A percentile compares a stretch with the other conserved stretches of the same genome.
Conservation (phyloP, 2,797 vertebrate genomes). For the Jordanella pulchra region DNA sequence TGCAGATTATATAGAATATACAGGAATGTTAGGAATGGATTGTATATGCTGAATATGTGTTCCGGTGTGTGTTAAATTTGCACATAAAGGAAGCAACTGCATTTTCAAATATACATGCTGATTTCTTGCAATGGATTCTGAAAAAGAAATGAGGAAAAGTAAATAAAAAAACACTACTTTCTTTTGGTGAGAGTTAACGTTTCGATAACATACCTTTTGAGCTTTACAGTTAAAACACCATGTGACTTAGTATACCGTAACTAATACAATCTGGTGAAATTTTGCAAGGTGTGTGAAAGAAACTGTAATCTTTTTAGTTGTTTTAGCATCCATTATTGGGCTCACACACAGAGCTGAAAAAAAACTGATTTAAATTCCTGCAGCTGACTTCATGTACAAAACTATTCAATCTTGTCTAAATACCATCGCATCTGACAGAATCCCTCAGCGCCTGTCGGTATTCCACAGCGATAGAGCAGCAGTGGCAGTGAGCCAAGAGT, state of each 20-base stretch:
- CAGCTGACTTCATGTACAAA: constrained; percentile 42
- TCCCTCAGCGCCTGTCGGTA: constrained; percentile 48
- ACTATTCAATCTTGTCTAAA: constrained; percentile 56
- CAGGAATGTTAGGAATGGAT: too few species aligned
- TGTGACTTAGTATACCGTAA: background rate
- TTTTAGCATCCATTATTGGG: constrained; percentile 13
- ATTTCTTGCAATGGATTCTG: background rate
- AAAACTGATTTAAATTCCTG: constrained; percentile 40
- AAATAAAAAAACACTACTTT: background rate
- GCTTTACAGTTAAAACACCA: constrained; percentile 21
- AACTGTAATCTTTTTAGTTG: constrained; percentile 25
- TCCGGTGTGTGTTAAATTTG: too few species aligned
- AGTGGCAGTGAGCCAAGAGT: constrained; percentile 57
- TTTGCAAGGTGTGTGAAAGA: constrained; percentile 32
- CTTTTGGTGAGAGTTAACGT: constrained; percentile 3
- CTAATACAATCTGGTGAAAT: constrained; percentile 17
- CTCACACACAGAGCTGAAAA: constrained; percentile 36
- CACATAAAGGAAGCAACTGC: constrained; percentile 25
- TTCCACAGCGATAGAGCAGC: constrained; percentile 48
- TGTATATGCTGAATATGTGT: too few species aligned
- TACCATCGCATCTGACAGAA: constrained; percentile 51
- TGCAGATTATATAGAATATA: too few species aligned
- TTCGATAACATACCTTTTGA: constrained; percentile 24
- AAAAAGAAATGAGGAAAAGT: constrained; percentile 14
- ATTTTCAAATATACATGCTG: constrained; percentile 48